phyloP scores from a whole-genome alignment of 2,888 invertebrate species.

The Callinectes sapidus region DNA sequence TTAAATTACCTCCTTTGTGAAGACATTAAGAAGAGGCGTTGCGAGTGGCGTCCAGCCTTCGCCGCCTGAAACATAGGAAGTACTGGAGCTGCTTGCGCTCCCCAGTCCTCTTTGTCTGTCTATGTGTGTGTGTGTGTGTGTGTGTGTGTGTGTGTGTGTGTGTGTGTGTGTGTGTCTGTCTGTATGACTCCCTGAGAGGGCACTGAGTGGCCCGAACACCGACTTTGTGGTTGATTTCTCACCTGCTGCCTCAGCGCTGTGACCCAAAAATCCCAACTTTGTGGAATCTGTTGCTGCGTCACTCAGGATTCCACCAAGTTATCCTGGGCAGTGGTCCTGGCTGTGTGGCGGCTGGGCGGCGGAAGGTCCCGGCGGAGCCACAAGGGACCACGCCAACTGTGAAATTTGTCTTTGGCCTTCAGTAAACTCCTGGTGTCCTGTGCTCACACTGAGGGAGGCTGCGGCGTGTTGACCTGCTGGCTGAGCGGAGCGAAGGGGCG shows the following conservation, averaged over 20 bases:
- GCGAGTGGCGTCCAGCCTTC: background rate
- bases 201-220: background rate
- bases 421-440: background rate
- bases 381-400: background rate
- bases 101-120: background rate
- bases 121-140: background rate
- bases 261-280: background rate
- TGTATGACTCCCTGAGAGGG: background rate
- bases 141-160: background rate
- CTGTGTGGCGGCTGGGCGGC: background rate
- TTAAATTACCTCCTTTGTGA: background rate
- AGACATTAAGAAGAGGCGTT: background rate
- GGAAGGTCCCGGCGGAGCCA: background rate
- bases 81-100: background rate
- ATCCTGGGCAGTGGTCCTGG: background rate
- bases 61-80: background rate
- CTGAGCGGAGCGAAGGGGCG: background rate
- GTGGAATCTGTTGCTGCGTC: background rate
- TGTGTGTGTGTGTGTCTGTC: background rate
- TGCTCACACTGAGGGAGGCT: background rate
- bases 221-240: background rate
- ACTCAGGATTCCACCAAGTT: background rate
- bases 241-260: background rate
- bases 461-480: background rate
- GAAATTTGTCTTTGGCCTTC: background rate